A percentile compares a stretch with the other conserved stretches of the same genome.
phyloP scores from a whole-genome alignment of 1,140 invertebrate species.

The Trypoxylus dichotomus region DNA sequence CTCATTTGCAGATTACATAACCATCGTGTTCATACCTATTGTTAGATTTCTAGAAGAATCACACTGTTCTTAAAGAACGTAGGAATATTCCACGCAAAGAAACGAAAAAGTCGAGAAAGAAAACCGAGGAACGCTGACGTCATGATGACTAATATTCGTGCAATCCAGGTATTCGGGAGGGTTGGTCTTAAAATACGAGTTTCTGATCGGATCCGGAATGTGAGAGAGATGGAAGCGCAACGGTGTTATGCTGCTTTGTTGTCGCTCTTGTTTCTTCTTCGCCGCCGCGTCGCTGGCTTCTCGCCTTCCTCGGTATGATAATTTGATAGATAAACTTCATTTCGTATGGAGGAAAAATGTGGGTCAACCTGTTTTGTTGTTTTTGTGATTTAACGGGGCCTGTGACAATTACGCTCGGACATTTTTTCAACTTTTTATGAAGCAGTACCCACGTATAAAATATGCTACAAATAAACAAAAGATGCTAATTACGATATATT shows the following conservation, averaged over 20 bases:
- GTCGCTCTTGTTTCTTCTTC: not conserved
- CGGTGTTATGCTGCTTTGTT: not conserved
- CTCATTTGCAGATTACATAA: too few species aligned
- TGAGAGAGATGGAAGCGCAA: not conserved
- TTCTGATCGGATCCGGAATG: slow-evolving; percentile 5
- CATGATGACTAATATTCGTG: not conserved
- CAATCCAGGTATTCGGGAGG: not conserved
- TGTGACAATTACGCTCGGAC: not conserved
- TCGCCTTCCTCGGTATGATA: not conserved
- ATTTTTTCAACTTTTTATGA: not conserved
- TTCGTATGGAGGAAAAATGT: slow-evolving; percentile 5
- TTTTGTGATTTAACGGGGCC: not conserved
- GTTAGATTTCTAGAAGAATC: too few species aligned
- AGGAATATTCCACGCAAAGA: not conserved
- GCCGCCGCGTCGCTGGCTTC: not conserved
- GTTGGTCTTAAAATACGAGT: not conserved
- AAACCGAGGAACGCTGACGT: not conserved
- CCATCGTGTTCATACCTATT: too few species aligned
- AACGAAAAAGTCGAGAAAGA: not conserved
- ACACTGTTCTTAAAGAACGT: not conserved
- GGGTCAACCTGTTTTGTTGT: slow-evolving; percentile 12
- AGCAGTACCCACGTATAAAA: too few species aligned
- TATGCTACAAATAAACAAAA: too few species aligned
- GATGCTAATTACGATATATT: too few species aligned
- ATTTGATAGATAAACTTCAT: slow-evolving; percentile 4